A percentile compares a stretch with the other conserved stretches of the same genome.
Evolutionary conservation across 2,113 vertebrate species (phyloP).

Genomic region (Rhinoderma darwinii): DNA sequence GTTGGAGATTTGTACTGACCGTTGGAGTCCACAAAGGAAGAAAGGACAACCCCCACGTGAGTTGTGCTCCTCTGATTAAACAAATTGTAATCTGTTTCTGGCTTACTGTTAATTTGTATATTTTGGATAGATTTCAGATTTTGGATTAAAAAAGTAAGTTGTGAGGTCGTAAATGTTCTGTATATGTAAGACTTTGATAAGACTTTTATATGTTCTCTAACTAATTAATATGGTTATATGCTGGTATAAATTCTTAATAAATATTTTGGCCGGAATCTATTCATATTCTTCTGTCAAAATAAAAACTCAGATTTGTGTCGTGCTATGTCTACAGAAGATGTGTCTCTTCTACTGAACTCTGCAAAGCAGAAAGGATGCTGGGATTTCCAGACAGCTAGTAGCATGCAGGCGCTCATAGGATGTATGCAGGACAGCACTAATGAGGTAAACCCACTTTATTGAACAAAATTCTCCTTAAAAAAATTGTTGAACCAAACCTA

Average conservation of each 20-base stretch:
- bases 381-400: slow-evolving; percentile 81
- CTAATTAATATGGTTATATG: not conserved
- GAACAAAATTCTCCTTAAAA: not conserved
- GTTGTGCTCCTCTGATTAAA: slow-evolving; percentile 41
- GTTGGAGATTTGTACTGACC: slow-evolving; percentile 86
- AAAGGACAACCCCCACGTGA: slow-evolving; percentile 90
- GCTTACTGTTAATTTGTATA: no score
- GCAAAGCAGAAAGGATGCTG: slow-evolving; percentile 75
- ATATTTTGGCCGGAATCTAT: not conserved
- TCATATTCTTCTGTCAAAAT: not conserved
- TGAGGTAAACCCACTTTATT: slow-evolving; percentile 73
- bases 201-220: not conserved
- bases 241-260: not conserved
- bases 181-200: no score
- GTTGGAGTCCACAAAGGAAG: slow-evolving; percentile 82
- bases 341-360: slow-evolving; percentile 74
- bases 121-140: no score
- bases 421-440: slow-evolving; percentile 88
- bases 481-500: not conserved
- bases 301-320: not conserved
- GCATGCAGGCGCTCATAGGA: slow-evolving; percentile 77
- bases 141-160: no score
- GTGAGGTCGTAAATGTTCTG: no score
- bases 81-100: not conserved
- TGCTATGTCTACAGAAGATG: slow-evolving; percentile 72